These are phyloP conservation scores for Atopsyche davidsoni DNA, from an alignment of 1,140 invertebrate genomes.

Conservation along the genomic window DNA sequence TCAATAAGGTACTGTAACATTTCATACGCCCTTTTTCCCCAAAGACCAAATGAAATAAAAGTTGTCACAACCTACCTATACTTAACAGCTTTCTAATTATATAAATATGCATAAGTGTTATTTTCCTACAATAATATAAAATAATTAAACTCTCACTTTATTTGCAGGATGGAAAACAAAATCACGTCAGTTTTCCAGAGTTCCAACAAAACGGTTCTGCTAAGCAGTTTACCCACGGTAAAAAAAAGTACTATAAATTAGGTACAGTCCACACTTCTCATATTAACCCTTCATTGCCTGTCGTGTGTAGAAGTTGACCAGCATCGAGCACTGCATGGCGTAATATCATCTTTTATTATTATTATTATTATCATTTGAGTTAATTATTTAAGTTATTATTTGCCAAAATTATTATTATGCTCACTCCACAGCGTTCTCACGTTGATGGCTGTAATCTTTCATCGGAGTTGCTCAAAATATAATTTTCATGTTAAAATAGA, in stretches of 20 bases:
- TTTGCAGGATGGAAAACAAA: constrained; percentile 70
- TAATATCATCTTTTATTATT: not conserved
- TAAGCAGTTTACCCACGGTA: constrained; percentile 80
- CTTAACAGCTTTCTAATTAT: not conserved
- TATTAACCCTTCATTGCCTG: constrained; percentile 28
- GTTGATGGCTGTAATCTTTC: too few relatives aligned
- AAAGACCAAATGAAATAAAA: not conserved
- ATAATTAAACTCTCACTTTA: constrained; percentile 15
- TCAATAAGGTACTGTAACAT: constrained; percentile 54
- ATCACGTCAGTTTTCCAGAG: constrained; percentile 80
- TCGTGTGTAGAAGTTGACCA: constrained; percentile 28
- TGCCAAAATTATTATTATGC: not conserved
- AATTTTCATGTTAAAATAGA: too few relatives aligned
- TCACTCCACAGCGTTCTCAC: too few relatives aligned
- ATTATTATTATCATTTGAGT: not conserved
- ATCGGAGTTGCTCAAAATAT: too few relatives aligned
- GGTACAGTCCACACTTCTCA: constrained; percentile 42
- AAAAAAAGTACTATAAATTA: constrained; percentile 57
- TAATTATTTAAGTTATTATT: not conserved
- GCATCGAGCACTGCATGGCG: constrained; percentile 25
- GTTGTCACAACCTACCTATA: not conserved
- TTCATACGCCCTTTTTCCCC: not conserved
- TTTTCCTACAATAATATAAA: not conserved
- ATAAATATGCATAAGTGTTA: not conserved
- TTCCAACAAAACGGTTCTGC: constrained; percentile 80